Conservation (phyloP, 2,888 invertebrate genomes). For the Tricholauxania praeusta region DNA sequence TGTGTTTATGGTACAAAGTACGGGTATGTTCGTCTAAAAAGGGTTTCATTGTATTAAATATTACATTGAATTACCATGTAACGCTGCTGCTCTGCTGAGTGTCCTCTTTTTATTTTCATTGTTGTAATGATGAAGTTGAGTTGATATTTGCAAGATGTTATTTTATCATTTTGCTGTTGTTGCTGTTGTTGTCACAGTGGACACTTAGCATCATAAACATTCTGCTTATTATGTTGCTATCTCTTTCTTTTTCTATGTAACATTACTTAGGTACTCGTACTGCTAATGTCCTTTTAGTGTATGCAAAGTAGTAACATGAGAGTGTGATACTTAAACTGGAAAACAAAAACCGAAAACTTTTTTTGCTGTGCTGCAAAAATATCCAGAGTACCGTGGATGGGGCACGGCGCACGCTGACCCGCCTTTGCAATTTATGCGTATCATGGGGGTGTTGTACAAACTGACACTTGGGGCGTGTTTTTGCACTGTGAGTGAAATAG, state of each 20-base stretch:
- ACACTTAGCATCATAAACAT: not conserved
- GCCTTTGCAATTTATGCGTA: too few species aligned
- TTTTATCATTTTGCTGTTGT: not conserved
- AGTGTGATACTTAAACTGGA: not conserved
- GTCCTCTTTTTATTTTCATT: not conserved
- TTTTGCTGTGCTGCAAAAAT: not conserved
- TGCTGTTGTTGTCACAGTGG: not conserved
- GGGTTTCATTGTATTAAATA: not conserved
- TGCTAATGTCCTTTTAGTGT: conserved; percentile 28
- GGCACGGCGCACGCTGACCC: too few species aligned
- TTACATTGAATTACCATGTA: not conserved
- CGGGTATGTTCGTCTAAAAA: conserved; percentile 5
- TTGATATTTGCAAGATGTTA: conserved; percentile 2
- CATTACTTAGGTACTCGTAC: too few species aligned
- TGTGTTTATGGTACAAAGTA: too few species aligned
- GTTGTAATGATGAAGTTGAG: not conserved
- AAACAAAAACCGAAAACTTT: conserved; percentile 18
- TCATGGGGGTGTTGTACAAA: too few species aligned
- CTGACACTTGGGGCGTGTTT: too few species aligned
- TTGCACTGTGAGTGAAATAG: too few species aligned
- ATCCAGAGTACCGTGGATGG: not conserved
- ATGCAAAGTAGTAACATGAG: conserved; percentile 14
- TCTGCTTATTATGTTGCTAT: conserved; percentile 9
- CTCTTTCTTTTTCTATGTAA: not conserved
- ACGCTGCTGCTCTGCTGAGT: not conserved